phyloP scores from a whole-genome alignment of 2,888 invertebrate genomes.

The Sepiola atlantica region DNA sequence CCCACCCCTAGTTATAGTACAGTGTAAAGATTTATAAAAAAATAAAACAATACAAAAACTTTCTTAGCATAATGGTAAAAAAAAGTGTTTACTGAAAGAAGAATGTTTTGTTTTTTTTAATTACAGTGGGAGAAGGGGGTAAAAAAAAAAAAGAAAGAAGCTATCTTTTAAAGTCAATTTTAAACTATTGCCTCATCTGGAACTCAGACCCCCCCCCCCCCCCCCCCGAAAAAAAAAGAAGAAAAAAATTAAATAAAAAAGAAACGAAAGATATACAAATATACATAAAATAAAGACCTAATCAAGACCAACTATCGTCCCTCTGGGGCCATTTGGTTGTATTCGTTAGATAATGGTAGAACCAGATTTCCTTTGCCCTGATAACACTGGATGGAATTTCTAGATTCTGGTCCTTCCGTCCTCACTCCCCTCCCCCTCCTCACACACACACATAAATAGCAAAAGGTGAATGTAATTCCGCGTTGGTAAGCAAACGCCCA shows the following conservation, averaged over 20 bases:
- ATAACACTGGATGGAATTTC: neutral
- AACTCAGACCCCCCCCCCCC: neutral
- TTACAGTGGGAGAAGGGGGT: too few relatives aligned
- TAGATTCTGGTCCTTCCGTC: neutral
- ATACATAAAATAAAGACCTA: neutral
- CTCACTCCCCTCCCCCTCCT: neutral
- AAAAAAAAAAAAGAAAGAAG: too few relatives aligned
- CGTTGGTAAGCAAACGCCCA: neutral
- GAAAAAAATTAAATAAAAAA: neutral
- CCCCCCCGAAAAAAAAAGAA: too few relatives aligned
- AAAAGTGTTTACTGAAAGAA: too few relatives aligned
- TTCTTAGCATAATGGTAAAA: neutral
- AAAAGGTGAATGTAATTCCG: neutral
- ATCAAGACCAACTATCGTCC: neutral
- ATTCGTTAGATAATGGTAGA: conserved; percentile 1
- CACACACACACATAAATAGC: too few relatives aligned
- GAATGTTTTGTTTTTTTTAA: too few relatives aligned
- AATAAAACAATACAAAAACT: too few relatives aligned
- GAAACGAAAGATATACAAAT: neutral
- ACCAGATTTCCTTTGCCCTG: neutral
- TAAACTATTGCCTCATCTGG: neutral
- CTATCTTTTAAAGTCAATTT: neutral
- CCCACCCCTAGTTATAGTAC: too few relatives aligned
- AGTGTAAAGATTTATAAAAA: too few relatives aligned
- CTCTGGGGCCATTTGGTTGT: neutral